These are phyloP conservation scores for Parasteatoda tepidariorum DNA, from an alignment of 1,140 invertebrate species.

Conservation along the genomic window DNA sequence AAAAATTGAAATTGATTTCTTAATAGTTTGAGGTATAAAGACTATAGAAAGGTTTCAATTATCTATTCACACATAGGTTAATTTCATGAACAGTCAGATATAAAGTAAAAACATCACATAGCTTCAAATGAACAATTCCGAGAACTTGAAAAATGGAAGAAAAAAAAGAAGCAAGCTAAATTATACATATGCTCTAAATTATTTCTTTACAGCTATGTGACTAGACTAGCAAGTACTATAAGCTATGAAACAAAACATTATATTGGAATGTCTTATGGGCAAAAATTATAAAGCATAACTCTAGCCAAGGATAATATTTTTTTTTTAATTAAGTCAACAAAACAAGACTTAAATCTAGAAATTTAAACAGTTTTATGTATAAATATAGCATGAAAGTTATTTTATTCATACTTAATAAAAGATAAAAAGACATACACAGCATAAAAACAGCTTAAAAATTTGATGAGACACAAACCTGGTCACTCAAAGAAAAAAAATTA, in stretches of 20 bases:
- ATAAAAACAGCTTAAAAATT: conserved; percentile 61
- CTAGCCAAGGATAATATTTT: neutral
- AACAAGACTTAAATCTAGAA: conserved; percentile 20
- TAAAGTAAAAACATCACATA: conserved; percentile 45
- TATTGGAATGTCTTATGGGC: conserved; percentile 56
- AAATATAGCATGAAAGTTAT: conserved; percentile 50
- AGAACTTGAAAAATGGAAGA: conserved; percentile 46
- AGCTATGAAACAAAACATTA: conserved; percentile 42
- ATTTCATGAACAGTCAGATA: too few relatives aligned
- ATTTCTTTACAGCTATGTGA: conserved; percentile 41
- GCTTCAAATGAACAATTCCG: conserved; percentile 28
- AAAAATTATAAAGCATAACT: conserved; percentile 41
- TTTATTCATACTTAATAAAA: conserved; percentile 54
- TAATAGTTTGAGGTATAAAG: too few relatives aligned
- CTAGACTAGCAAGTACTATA: conserved; percentile 59
- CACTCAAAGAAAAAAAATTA: conserved; percentile 61
- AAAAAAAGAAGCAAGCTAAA: conserved; percentile 38
- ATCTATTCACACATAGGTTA: too few relatives aligned
- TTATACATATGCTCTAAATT: conserved; percentile 14
- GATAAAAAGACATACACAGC: conserved; percentile 51
- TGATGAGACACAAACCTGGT: conserved; percentile 60
- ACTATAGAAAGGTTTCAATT: too few relatives aligned
- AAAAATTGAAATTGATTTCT: too few relatives aligned
- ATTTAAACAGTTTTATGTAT: conserved; percentile 50
- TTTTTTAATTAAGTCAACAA: conserved; percentile 30